Conservation (phyloP, 1,140 invertebrate genomes). For the Drosophila ananassae region DNA sequence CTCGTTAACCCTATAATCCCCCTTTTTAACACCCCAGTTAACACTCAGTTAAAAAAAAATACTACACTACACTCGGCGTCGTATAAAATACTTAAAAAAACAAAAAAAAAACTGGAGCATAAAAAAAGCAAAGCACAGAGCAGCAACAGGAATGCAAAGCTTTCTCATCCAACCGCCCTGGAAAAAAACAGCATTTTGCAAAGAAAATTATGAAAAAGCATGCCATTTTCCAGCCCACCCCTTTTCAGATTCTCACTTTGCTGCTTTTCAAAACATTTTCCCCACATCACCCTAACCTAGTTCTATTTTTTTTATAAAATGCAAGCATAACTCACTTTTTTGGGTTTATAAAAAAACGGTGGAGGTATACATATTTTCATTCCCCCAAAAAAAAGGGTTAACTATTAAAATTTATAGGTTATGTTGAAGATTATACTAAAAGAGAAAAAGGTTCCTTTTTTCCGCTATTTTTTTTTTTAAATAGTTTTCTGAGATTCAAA, state of each 20-base stretch:
- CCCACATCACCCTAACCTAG: neutral
- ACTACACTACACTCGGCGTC: conserved; percentile 3
- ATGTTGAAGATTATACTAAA: too few relatives aligned
- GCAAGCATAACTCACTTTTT: too few relatives aligned
- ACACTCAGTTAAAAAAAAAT: conserved; percentile 24
- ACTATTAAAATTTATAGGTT: too few relatives aligned
- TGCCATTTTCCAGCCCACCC: neutral
- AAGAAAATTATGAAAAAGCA: neutral
- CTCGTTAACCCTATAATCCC: conserved; percentile 3
- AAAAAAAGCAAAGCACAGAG: conserved; percentile 13
- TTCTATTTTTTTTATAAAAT: neutral
- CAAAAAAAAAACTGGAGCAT: conserved; percentile 3
- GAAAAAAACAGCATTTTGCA: neutral
- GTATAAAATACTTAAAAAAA: neutral
- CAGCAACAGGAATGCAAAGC: conserved; percentile 30
- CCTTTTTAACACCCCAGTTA: conserved; percentile 23
- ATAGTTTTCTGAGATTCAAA: too few relatives aligned
- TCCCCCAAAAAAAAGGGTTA: too few relatives aligned
- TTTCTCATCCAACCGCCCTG: neutral
- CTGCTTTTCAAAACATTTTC: neutral
- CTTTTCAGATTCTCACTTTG: neutral
- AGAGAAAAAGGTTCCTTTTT: too few relatives aligned
- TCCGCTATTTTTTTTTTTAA: too few relatives aligned
- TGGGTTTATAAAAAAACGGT: too few relatives aligned
- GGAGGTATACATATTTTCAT: too few relatives aligned